Conservation (phyloP, 2,888 invertebrate species). For the Celastrina argiolus region DNA sequence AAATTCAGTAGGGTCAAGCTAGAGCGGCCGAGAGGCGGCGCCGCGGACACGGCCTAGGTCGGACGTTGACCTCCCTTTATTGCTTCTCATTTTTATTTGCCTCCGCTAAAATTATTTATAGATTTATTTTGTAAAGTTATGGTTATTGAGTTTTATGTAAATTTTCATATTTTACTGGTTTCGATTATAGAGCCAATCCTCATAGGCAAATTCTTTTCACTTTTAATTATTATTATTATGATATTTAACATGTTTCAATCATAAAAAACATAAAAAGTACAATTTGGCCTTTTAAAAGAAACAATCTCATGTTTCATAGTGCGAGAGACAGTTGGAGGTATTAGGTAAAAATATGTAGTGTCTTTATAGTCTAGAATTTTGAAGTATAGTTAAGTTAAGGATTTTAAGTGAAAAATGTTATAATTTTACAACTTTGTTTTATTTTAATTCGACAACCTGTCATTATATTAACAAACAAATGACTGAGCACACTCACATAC, state of each 20-base stretch:
- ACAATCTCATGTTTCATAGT: too few relatives aligned
- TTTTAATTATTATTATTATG: too few relatives aligned
- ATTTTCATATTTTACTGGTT: background rate
- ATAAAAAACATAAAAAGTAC: too few relatives aligned
- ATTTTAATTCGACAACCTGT: slow-evolving; percentile 87
- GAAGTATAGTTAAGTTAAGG: background rate
- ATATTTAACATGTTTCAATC: too few relatives aligned
- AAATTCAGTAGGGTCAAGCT: slow-evolving; percentile 31
- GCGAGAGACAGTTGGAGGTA: too few relatives aligned
- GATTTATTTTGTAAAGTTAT: background rate
- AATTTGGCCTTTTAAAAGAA: too few relatives aligned
- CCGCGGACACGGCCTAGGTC: slow-evolving; percentile 34
- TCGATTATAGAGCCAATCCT: too few relatives aligned
- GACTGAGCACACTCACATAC: slow-evolving; percentile 81
- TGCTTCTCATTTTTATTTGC: slow-evolving; percentile 17
- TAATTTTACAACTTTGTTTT: slow-evolving; percentile 75
- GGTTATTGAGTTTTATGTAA: background rate
- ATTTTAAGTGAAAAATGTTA: slow-evolving; percentile 33
- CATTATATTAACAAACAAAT: slow-evolving; percentile 83
- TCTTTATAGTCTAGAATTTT: too few relatives aligned
- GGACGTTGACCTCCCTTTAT: slow-evolving; percentile 33
- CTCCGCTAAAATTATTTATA: background rate
- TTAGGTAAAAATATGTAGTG: too few relatives aligned
- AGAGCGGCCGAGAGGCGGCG: slow-evolving; percentile 26
- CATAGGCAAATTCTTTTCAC: too few relatives aligned